phyloP scores from a whole-genome alignment of 2,797 vertebrate genomes.

The Nothura maculosa region DNA sequence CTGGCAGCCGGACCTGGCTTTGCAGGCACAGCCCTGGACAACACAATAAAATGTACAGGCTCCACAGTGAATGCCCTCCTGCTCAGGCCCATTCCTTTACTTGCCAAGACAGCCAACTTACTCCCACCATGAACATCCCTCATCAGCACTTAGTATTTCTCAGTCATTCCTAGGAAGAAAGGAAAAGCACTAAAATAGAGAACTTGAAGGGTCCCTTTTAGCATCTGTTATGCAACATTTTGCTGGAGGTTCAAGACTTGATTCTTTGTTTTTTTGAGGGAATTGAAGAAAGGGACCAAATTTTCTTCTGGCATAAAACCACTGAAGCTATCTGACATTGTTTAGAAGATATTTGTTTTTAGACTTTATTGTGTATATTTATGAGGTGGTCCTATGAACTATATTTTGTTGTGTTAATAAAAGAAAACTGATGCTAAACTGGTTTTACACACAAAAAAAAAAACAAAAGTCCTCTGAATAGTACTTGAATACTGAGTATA shows the following conservation, averaged over 20 bases:
- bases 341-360: background rate
- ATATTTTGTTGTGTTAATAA: background rate
- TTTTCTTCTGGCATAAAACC: background rate
- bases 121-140: background rate
- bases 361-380: background rate
- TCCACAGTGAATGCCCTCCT: background rate
- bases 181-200: background rate
- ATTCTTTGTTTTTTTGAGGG: background rate
- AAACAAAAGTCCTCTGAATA: no score
- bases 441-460: background rate
- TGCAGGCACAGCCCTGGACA: background rate
- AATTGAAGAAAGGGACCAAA: background rate
- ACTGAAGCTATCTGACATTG: background rate
- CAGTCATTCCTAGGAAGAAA: background rate
- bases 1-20: background rate
- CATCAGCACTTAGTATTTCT: background rate
- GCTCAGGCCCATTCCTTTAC: background rate
- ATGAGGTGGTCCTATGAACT: background rate
- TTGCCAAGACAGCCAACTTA: background rate
- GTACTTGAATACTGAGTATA: no score
- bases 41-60: background rate
- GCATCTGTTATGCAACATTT: rapidly evolving
- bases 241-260: background rate
- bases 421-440: background rate
- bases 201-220: background rate